Percentiles rank a stretch among this genome's conserved stretches.
phyloP scores from a whole-genome alignment of 2,888 invertebrate genomes.

The Aphrophora alni region DNA sequence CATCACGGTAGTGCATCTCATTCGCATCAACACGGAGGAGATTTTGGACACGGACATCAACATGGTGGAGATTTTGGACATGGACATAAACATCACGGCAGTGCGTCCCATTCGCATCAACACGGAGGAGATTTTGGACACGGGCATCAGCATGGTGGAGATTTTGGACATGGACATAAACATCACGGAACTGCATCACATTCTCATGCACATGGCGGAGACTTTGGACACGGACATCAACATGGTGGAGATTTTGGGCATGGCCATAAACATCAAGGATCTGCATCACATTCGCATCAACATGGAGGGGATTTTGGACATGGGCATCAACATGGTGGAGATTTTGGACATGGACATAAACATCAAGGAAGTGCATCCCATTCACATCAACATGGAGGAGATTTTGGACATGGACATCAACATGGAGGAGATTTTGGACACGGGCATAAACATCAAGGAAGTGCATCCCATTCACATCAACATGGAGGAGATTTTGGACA shows the following conservation, averaged over 20 bases:
- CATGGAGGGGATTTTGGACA: not conserved
- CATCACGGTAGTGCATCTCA: not conserved
- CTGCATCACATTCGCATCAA: not conserved
- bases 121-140: not conserved
- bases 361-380: not conserved
- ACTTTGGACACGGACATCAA: not conserved
- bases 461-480: not conserved
- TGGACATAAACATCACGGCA: not conserved
- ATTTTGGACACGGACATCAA: not conserved
- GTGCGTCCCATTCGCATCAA: not conserved
- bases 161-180: not conserved
- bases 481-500: not conserved
- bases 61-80: not conserved
- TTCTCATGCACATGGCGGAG: not conserved
- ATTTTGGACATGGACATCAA: not conserved
- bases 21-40: not conserved
- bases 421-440: not conserved
- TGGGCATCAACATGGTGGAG: not conserved
- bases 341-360: not conserved
- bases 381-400: not conserved
- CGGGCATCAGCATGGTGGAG: not conserved
- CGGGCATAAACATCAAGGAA: not conserved
- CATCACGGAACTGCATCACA: not conserved
- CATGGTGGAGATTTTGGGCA: not conserved
- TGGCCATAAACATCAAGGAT: not conserved